A percentile compares a stretch with the other conserved stretches of the same genome.
Conservation (phyloP, 1,140 invertebrate genomes). For the Helicoverpa zea region DNA sequence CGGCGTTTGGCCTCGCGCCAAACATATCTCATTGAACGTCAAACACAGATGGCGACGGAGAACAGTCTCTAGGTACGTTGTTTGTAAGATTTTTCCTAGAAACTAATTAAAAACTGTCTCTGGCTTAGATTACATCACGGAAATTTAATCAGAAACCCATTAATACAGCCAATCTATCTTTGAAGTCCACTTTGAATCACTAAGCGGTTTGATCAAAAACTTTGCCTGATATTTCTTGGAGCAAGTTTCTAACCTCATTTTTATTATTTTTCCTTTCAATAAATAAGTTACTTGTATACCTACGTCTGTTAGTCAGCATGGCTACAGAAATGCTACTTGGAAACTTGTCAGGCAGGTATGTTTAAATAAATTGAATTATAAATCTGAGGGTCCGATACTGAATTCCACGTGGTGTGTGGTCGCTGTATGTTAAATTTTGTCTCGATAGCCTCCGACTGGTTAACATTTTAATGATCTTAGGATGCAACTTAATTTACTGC, state of each 20-base stretch:
- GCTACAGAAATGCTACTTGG: background rate
- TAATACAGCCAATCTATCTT: slow-evolving; percentile 27
- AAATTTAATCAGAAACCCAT: slow-evolving; percentile 35
- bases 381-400: slow-evolving; percentile 28
- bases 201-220: slow-evolving; percentile 38
- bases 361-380: slow-evolving; percentile 41
- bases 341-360: slow-evolving; percentile 12
- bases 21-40: slow-evolving; percentile 53
- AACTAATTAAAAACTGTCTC: slow-evolving; percentile 48
- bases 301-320: slow-evolving; percentile 3
- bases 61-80: slow-evolving; percentile 55
- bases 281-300: too few species aligned
- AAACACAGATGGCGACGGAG: slow-evolving; percentile 68
- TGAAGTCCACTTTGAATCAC: slow-evolving; percentile 35
- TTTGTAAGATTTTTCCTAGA: slow-evolving; percentile 35
- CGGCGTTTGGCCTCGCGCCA: slow-evolving; percentile 66
- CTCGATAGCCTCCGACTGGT: slow-evolving; percentile 27
- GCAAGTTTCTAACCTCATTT: slow-evolving; percentile 24
- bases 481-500: slow-evolving; percentile 57
- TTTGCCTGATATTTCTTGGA: background rate
- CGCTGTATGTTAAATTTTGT: slow-evolving; percentile 58
- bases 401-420: slow-evolving; percentile 67
- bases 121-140: slow-evolving; percentile 37
- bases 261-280: background rate
- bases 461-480: slow-evolving; percentile 54